Evolutionary conservation across 2,888 invertebrate species (phyloP).

Genomic region (Mayetiola destructor): DNA sequence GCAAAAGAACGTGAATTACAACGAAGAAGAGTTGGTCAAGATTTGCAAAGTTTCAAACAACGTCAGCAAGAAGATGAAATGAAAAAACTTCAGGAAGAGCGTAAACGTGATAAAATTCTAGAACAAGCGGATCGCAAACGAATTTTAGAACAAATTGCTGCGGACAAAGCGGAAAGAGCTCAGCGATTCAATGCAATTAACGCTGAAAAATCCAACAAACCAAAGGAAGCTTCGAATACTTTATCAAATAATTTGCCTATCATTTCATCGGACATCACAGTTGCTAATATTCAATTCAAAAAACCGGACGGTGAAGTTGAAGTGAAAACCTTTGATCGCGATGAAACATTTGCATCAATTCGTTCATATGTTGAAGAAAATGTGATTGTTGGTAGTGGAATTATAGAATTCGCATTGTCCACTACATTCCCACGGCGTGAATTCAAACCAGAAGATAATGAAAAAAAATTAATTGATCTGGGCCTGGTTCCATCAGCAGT

Average conservation of each 20-base stretch:
- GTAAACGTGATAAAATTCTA: constrained; percentile 60
- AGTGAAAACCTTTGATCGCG: constrained; percentile 56
- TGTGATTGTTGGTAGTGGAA: constrained; percentile 27
- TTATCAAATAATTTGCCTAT: constrained; percentile 19
- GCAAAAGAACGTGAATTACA: constrained; percentile 48
- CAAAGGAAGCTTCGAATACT: constrained; percentile 12
- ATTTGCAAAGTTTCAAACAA: constrained; percentile 52
- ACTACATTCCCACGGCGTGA: constrained; percentile 83
- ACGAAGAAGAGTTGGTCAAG: constrained; percentile 57
- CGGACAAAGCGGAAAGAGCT: constrained; percentile 60
- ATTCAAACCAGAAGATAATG: constrained; percentile 74
- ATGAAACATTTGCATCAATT: constrained; percentile 45
- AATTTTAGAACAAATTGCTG: constrained; percentile 69
- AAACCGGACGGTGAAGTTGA: constrained; percentile 65
- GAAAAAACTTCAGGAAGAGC: constrained; percentile 53
- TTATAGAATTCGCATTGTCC: constrained; percentile 54
- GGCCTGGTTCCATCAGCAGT: constrained; percentile 77
- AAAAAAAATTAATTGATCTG: constrained; percentile 69
- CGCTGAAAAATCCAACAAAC: constrained; percentile 18
- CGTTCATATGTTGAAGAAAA: constrained; percentile 31
- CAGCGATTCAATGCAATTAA: constrained; percentile 34
- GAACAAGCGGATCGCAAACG: constrained; percentile 60
- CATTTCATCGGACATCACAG: constrained; percentile 26
- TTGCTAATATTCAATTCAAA: constrained; percentile 69
- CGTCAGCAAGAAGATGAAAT: constrained; percentile 64